Percentiles rank a stretch among this genome's conserved stretches.
Evolutionary conservation across 2,113 vertebrate species (phyloP).

Genomic region (Micronycteris hirsuta): DNA sequence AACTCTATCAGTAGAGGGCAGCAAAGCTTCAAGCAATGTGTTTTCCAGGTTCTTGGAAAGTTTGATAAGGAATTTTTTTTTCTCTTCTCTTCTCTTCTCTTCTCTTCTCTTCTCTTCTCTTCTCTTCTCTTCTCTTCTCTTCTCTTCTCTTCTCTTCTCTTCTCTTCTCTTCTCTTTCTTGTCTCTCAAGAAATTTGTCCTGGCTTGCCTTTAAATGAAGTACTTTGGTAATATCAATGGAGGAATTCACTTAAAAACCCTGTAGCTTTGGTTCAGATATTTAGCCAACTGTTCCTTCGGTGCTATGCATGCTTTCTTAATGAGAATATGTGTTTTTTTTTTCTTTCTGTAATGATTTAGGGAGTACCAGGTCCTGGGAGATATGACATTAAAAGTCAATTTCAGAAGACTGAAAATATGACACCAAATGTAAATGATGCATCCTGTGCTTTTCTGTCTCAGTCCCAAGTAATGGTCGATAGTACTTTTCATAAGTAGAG

Average conservation of each 20-base stretch:
- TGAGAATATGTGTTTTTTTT: not conserved
- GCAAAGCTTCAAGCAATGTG: constrained; percentile 13
- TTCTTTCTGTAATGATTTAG: constrained; percentile 59
- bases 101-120: not conserved
- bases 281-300: constrained; percentile 11
- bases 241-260: constrained; percentile 26
- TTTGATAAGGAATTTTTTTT: not conserved
- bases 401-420: constrained; percentile 53
- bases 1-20: constrained; percentile 27
- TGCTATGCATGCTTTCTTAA: not conserved
- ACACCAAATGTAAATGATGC: not conserved
- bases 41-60: not conserved
- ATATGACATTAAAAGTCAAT: constrained; percentile 74
- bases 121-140: not conserved
- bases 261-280: not conserved
- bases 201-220: constrained; percentile 44
- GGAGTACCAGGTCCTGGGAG: constrained; percentile 72
- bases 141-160: no score
- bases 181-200: constrained; percentile 1
- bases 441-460: constrained; percentile 73
- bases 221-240: not conserved
- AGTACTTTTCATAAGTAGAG: not conserved
- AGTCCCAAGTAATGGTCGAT: constrained; percentile 64
- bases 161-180: not conserved
- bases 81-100: no score